Evolutionary conservation across 1,140 invertebrate genomes (phyloP).

Genomic region (Caenorhabditis latens): DNA sequence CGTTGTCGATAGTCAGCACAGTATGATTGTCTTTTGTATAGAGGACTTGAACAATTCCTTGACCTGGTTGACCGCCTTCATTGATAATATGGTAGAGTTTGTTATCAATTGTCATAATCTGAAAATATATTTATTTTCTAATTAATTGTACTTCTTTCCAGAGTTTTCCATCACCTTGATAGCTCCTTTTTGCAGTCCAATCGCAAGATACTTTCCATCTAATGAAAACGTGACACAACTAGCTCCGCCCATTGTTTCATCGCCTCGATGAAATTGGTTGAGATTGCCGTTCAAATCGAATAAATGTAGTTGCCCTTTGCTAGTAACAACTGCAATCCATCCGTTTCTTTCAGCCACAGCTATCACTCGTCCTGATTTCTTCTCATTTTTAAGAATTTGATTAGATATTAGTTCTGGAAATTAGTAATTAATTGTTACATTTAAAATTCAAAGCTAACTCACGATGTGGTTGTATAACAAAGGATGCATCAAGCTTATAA

Average conservation of each 20-base stretch:
- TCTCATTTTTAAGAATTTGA: slow-evolving; percentile 15
- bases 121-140: neutral
- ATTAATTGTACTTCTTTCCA: neutral
- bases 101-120: slow-evolving; percentile 45
- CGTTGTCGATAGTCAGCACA: slow-evolving; percentile 92
- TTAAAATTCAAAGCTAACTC: neutral
- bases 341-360: slow-evolving; percentile 46
- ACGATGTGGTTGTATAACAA: slow-evolving; percentile 50
- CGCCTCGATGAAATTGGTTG: slow-evolving; percentile 18
- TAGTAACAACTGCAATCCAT: slow-evolving; percentile 41
- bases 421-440: neutral
- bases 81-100: slow-evolving; percentile 31
- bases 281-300: slow-evolving; percentile 47
- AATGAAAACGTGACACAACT: slow-evolving; percentile 57
- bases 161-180: slow-evolving; percentile 49
- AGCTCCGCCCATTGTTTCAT: slow-evolving; percentile 22
- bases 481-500: slow-evolving; percentile 36
- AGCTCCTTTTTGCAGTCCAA: slow-evolving; percentile 50
- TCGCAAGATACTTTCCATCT: slow-evolving; percentile 53
- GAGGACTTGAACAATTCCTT: slow-evolving; percentile 70
- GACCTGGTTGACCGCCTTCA: slow-evolving; percentile 69
- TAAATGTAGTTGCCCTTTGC: slow-evolving; percentile 30
- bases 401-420: slow-evolving; percentile 8
- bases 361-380: slow-evolving; percentile 19
- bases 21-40: slow-evolving; percentile 57